Evolutionary conservation across 2,797 vertebrate species (phyloP).

Genomic region (Urocyon cinereoargenteus): DNA sequence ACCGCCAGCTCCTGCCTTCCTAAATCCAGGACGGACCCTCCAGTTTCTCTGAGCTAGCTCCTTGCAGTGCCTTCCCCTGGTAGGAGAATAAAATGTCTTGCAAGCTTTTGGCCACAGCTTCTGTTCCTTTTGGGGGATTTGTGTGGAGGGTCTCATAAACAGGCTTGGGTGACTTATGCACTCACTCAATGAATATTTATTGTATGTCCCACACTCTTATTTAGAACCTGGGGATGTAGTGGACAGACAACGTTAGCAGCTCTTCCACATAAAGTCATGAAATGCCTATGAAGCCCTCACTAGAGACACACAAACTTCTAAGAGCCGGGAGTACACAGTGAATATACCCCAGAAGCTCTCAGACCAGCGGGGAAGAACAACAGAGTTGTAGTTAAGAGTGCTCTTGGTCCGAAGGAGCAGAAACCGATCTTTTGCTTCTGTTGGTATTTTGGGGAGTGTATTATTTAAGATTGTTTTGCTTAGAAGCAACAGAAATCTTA

Average conservation of each 20-base stretch:
- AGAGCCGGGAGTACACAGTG: neutral
- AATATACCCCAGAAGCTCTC: neutral
- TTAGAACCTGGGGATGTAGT: too few species aligned
- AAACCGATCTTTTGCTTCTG: neutral
- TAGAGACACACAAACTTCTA: neutral
- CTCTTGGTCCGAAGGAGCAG: neutral
- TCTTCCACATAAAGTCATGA: neutral
- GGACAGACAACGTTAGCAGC: neutral
- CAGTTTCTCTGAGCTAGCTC: neutral
- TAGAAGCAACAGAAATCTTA: neutral
- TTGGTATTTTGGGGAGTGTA: neutral
- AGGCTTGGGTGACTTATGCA: too few species aligned
- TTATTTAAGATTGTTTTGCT: neutral
- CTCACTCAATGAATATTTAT: neutral
- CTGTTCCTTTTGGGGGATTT: neutral
- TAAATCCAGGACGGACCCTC: neutral
- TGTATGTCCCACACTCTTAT: neutral
- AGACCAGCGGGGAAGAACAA: rapidly evolving
- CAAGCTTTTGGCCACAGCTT: neutral
- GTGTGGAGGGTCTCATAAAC: rapidly evolving
- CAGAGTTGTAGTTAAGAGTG: neutral
- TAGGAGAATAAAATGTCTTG: conserved; percentile 37
- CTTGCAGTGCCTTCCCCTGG: neutral
- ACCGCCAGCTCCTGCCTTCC: neutral
- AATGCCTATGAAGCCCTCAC: neutral